These are phyloP conservation scores for Charaxes varanes DNA, from an alignment of 1,140 invertebrate species.

Conservation along the genomic window DNA sequence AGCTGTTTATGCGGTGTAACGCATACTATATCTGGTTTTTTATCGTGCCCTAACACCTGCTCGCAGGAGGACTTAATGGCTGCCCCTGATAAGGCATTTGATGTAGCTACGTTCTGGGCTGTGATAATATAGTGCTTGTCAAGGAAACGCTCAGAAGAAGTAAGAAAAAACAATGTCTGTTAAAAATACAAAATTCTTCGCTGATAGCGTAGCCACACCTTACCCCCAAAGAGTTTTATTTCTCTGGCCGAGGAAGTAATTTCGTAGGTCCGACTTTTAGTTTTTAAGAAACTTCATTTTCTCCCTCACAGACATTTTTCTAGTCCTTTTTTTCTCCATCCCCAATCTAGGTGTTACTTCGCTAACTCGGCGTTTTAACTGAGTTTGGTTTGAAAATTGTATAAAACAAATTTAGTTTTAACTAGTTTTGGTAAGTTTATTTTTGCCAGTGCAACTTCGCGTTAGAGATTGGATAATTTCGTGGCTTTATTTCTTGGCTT, in stretches of 20 bases:
- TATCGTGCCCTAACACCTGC: no score
- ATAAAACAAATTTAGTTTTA: slow-evolving; percentile 23
- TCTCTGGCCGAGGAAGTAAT: slow-evolving; percentile 69
- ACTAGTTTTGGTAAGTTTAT: slow-evolving; percentile 18
- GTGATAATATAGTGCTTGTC: no score
- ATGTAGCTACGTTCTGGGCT: no score
- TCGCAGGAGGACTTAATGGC: no score
- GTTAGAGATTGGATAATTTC: not conserved
- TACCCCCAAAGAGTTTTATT: slow-evolving; percentile 67
- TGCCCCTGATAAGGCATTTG: no score
- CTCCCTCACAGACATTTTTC: slow-evolving; percentile 48
- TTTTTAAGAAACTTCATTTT: slow-evolving; percentile 71
- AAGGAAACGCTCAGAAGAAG: no score
- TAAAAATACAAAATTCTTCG: slow-evolving; percentile 11
- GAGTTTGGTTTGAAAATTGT: slow-evolving; percentile 21
- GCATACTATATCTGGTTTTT: no score
- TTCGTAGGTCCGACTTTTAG: slow-evolving; percentile 70
- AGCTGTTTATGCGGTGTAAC: no score
- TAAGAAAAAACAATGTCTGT: no score
- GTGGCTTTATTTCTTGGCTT: no score
- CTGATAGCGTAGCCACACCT: slow-evolving; percentile 28
- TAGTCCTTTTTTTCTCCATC: slow-evolving; percentile 22
- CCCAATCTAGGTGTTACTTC: slow-evolving; percentile 25
- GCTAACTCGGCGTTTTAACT: slow-evolving; percentile 19
- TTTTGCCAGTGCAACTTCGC: slow-evolving; percentile 17